Conservation (phyloP, 2,888 invertebrate species). For the Prosapia bicincta region DNA sequence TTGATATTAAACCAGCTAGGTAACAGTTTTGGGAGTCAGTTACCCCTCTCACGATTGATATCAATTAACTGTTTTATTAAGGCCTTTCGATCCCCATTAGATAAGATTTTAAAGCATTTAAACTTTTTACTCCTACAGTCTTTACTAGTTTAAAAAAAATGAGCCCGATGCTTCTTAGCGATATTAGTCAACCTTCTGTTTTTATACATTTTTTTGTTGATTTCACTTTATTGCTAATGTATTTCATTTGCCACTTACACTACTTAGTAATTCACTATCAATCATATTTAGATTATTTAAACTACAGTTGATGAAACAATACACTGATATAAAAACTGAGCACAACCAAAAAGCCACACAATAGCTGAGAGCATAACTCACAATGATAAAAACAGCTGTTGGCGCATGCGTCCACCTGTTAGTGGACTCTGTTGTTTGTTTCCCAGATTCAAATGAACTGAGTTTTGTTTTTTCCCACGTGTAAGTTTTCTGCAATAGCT, state of each 20-base stretch:
- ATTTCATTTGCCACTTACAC: background rate
- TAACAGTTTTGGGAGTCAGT: slow-evolving; percentile 7
- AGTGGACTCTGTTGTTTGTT: slow-evolving; percentile 15
- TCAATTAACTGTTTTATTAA: slow-evolving; percentile 1
- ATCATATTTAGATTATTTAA: too few species aligned
- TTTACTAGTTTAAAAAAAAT: background rate
- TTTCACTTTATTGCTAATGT: background rate
- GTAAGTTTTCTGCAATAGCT: background rate
- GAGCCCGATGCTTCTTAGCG: background rate
- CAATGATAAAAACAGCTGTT: background rate
- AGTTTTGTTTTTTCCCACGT: slow-evolving; percentile 9
- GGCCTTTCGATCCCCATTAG: background rate
- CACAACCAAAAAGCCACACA: background rate
- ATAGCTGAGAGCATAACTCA: background rate
- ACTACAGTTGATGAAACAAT: too few species aligned
- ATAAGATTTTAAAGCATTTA: slow-evolving; percentile 1
- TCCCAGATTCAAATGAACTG: slow-evolving; percentile 11
- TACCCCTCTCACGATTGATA: background rate
- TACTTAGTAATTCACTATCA: background rate
- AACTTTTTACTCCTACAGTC: slow-evolving; percentile 3
- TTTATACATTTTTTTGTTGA: slow-evolving; percentile 9
- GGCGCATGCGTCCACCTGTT: slow-evolving; percentile 11
- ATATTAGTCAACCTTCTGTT: slow-evolving; percentile 2
- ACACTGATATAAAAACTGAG: too few species aligned
- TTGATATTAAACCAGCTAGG: background rate